Evolutionary conservation across 2,113 vertebrate genomes (phyloP).

Genomic region (Pedetes capensis): DNA sequence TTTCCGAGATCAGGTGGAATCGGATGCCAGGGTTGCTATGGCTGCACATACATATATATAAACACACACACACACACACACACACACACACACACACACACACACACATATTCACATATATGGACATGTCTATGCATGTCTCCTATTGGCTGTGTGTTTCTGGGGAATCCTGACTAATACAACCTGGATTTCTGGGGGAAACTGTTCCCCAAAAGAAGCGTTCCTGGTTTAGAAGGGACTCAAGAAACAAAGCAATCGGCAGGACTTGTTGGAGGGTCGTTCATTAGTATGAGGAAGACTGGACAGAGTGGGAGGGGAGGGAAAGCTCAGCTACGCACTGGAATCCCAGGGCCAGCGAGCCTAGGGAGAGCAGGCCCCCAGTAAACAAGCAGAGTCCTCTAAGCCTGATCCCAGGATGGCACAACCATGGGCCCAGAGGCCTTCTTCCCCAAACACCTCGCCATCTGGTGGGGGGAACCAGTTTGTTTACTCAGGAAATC

Average conservation of each 20-base stretch:
- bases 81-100: too few species aligned
- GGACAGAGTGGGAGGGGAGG: rapidly evolving
- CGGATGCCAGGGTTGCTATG: too few species aligned
- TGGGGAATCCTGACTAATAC: not conserved
- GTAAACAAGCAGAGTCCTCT: not conserved
- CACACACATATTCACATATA: not conserved
- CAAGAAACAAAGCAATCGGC: too few species aligned
- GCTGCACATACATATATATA: too few species aligned
- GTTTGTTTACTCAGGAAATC: not conserved
- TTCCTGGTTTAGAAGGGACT: not conserved
- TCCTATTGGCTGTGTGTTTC: not conserved
- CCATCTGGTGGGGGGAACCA: not conserved
- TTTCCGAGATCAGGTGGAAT: too few species aligned
- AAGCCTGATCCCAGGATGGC: not conserved
- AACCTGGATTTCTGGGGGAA: not conserved
- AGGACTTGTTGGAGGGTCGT: not conserved
- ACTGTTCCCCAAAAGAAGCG: not conserved
- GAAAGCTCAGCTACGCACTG: not conserved
- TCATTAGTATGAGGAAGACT: not conserved
- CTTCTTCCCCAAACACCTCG: not conserved
- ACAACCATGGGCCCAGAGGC: rapidly evolving
- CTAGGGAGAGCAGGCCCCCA: not conserved
- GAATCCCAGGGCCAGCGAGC: not conserved
- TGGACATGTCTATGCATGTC: too few species aligned
- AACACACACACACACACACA: not conserved